Evolutionary conservation across 2,113 vertebrate genomes (phyloP).

Genomic region (Oryzias woworae): DNA sequence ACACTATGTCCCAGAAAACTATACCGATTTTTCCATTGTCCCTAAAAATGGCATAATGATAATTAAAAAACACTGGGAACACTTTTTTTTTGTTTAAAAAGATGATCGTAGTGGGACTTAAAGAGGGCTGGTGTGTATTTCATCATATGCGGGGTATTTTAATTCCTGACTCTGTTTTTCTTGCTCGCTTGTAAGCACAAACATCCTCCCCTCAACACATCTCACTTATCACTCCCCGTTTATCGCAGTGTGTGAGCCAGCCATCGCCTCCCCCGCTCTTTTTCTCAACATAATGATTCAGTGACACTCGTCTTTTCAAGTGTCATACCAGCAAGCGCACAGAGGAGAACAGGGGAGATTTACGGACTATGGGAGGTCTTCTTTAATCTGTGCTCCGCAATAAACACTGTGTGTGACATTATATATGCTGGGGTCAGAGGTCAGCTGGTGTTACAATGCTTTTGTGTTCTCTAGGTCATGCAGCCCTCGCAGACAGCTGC

Average conservation of each 20-base stretch:
- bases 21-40: too few relatives aligned
- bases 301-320: conserved; percentile 50
- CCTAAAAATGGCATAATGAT: too few relatives aligned
- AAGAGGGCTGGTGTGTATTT: too few relatives aligned
- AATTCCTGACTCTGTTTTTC: background rate
- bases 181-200: conserved; percentile 16
- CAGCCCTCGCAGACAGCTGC: conserved; percentile 53
- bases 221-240: conserved; percentile 32
- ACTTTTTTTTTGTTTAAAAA: too few relatives aligned
- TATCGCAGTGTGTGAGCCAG: conserved; percentile 16
- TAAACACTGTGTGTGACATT: conserved; percentile 28
- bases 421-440: conserved; percentile 40
- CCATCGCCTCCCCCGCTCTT: conserved; percentile 24
- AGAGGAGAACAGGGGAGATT: background rate
- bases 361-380: conserved; percentile 1
- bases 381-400: conserved; percentile 27
- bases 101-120: too few relatives aligned
- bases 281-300: conserved; percentile 42
- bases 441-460: conserved; percentile 37
- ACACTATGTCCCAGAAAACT: too few relatives aligned
- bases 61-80: too few relatives aligned
- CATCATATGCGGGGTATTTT: too few relatives aligned
- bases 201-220: conserved; percentile 27
- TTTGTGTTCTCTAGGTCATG: conserved; percentile 32
- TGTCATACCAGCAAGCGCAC: conserved; percentile 16